Base-by-base conservation (phyloP, 1,140 invertebrate genomes). In the Danaus plexippus region DNA sequence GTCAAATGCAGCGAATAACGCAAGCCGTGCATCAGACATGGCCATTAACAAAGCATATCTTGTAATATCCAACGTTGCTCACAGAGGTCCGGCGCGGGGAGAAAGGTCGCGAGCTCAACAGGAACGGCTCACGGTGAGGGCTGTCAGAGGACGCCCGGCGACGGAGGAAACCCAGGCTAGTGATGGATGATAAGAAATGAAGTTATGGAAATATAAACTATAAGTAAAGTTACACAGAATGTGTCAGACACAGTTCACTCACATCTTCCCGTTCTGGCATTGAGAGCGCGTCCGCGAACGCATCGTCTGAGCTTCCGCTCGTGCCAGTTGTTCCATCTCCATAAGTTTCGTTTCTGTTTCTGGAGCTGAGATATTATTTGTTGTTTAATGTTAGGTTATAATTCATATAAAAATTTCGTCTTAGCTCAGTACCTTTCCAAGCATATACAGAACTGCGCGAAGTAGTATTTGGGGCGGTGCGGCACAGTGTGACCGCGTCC, bases 11-110 rank as follows among this genome's bases (percentile, higher is more conserved):
- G 47, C 43, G 45, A 54, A 47, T 40, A 54, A 54, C 46, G 46
- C 47, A 75, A 73, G 68, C 71, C 51, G 67, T 64, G 73, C 58
- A 62, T 64, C 77, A 88, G 65, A 87, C 77, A 77, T 82, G 86
- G 80, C 87, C 87, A 82, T 88, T 88, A 71, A 88, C 87, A 88
- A 88, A 88, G 87, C 87, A 88, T 64, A 88, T 88, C 81, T 88
- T 88, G 85, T 88, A 88, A 85, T 88, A 88, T 66, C 84, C 85
- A 69, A 78, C 71, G 75, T 81, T 87, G 81, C 84, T 86, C 79
- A 85, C 85, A 63, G 73, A 77, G 52, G 78, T 78, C 56, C 84
- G 75, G 10, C 87, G 79, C 9, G 87, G 87, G 5, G 87, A 87
- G 71, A 87, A 86, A 0, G 87, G 87, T 43, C 85, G 73, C 15